A percentile compares a stretch with the other conserved stretches of the same genome.
Conservation (phyloP, 2,888 invertebrate species). For the Belgica antarctica region DNA sequence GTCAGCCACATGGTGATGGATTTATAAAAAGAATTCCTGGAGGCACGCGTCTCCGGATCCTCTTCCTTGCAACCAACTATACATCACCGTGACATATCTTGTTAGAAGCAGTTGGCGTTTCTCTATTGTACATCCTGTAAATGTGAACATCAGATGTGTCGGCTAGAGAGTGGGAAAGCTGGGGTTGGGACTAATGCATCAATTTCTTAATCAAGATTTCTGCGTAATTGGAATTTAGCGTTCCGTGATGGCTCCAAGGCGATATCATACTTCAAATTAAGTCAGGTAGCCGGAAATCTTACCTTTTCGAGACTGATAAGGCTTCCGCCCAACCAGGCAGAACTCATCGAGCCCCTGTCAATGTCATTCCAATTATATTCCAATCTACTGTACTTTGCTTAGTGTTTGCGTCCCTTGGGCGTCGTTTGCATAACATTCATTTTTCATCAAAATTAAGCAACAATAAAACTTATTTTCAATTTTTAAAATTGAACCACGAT, state of each 20-base stretch:
- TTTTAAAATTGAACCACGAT: constrained; percentile 2
- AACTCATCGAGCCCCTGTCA: no score
- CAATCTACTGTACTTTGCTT: neutral
- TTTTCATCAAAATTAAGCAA: constrained; percentile 2
- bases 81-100: constrained; percentile 1
- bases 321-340: no score
- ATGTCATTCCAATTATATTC: neutral
- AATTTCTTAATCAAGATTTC: no score
- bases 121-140: neutral
- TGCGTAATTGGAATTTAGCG: no score
- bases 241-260: no score
- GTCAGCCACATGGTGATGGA: neutral
- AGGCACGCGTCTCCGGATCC: constrained; percentile 30
- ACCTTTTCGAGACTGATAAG: no score
- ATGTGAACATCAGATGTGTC: no score
- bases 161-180: no score
- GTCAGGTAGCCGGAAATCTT: no score
- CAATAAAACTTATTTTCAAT: constrained; percentile 11
- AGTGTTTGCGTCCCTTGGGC: neutral
- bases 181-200: no score
- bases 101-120: neutral
- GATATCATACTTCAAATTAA: no score
- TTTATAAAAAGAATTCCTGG: constrained; percentile 3
- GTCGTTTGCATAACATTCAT: neutral
- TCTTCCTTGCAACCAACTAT: neutral